These are phyloP conservation scores for Xyrichtys novacula DNA, from an alignment of 2,797 vertebrate genomes.

Conservation along the genomic window DNA sequence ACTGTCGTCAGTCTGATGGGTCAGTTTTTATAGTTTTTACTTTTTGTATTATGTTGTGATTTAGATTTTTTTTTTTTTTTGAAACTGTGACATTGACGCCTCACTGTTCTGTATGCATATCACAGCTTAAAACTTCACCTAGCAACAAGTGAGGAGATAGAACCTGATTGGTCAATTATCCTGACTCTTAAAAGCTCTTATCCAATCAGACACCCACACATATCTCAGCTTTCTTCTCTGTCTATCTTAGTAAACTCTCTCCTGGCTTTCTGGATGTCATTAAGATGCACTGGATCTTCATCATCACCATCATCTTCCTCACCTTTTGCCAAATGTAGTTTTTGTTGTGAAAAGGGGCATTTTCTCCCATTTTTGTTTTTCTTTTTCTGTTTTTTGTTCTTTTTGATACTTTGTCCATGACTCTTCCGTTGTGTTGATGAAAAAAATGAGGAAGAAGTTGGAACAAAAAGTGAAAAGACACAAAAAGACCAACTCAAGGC, in stretches of 20 bases:
- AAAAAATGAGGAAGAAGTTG: slow-evolving; percentile 73
- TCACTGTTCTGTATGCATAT: slow-evolving; percentile 25
- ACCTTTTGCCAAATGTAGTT: slow-evolving; percentile 81
- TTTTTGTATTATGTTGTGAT: slow-evolving; percentile 32
- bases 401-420: slow-evolving; percentile 75
- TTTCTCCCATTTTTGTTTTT: slow-evolving; percentile 57
- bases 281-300: slow-evolving; percentile 80
- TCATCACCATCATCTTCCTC: slow-evolving; percentile 64
- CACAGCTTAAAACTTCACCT: slow-evolving; percentile 26
- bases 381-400: slow-evolving; percentile 60
- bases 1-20: slow-evolving; percentile 34
- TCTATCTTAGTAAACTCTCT: slow-evolving; percentile 52
- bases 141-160: slow-evolving; percentile 41
- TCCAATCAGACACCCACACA: slow-evolving; percentile 62
- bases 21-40: slow-evolving; percentile 38
- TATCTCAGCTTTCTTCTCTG: slow-evolving; percentile 28
- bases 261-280: slow-evolving; percentile 43
- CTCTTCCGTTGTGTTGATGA: slow-evolving; percentile 79
- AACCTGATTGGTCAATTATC: slow-evolving; percentile 60
- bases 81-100: slow-evolving; percentile 29
- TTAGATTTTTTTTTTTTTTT: slow-evolving; percentile 16
- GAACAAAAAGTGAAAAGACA: slow-evolving; percentile 73
- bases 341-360: slow-evolving; percentile 80
- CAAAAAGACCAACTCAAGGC: slow-evolving; percentile 84
- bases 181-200: slow-evolving; percentile 63